These are phyloP conservation scores for Tolmerus cingulatus DNA, from an alignment of 2,888 invertebrate species.

Conservation along the genomic window DNA sequence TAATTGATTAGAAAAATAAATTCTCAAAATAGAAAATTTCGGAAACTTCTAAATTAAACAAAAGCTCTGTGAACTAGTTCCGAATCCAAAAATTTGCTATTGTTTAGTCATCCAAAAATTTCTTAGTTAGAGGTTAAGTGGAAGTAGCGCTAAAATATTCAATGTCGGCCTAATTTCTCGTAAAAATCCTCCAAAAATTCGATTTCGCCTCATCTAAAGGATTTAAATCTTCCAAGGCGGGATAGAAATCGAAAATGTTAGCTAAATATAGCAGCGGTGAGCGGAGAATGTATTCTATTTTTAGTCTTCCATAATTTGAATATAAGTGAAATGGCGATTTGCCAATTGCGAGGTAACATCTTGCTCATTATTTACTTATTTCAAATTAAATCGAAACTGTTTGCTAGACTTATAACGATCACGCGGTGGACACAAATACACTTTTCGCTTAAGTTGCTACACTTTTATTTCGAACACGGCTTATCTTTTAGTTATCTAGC, in stretches of 20 bases:
- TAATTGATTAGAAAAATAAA: background rate
- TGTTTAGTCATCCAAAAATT: background rate
- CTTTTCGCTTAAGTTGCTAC: background rate
- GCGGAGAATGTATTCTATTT: conserved; percentile 49
- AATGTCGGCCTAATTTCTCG: conserved; percentile 11
- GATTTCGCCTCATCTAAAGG: conserved; percentile 13
- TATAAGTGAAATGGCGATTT: conserved; percentile 47
- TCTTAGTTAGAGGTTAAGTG: background rate
- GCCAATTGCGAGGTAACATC: conserved; percentile 48
- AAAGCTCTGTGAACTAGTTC: background rate
- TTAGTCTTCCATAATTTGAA: conserved; percentile 50
- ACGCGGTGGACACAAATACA: conserved; percentile 1
- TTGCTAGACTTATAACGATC: background rate
- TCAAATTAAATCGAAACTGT: conserved; percentile 23
- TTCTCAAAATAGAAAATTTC: background rate
- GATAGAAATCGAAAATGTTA: conserved; percentile 46
- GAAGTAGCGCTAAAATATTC: background rate
- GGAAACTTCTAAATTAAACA: background rate
- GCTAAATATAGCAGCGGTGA: conserved; percentile 44
- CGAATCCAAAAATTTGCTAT: background rate
- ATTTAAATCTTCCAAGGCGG: conserved; percentile 40
- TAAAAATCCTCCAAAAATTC: background rate
- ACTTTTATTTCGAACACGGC: background rate
- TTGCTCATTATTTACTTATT: conserved; percentile 34
- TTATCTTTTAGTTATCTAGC: conserved; percentile 14